Base-by-base conservation (phyloP, 2,888 invertebrate species). In the Agapostemon virescens region DNA sequence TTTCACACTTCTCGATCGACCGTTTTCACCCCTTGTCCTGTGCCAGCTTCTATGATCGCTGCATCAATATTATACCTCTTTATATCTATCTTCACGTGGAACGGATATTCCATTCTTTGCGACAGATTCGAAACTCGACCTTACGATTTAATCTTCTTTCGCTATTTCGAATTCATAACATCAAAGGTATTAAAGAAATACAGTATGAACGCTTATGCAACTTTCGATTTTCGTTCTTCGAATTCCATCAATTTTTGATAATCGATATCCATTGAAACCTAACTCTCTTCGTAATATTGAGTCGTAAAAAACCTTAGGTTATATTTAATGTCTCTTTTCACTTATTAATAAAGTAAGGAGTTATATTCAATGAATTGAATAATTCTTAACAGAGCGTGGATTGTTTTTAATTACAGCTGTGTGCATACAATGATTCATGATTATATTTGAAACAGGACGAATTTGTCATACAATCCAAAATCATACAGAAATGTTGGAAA, bases 1-100 rank as follows among this genome's bases (percentile, higher is more conserved):
- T 11, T 67, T 49, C 30, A 49, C 49, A 69, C 17, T 38, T 36
- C 63, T 2, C 20, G 30, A 61, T 61, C 69, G 30, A 67, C 15
- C 77, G 52, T 69, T 69, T 64, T 69, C 26, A 26, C 55, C 67
- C 23, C 38, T 61, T 30, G 45, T 40, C 26, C 38, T 64, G n/a
- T 55, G 30, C 55, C 68, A 64, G 23, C 52, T 36, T 30, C 20
- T 33, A 63, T 79, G 38, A 73, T 79, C 79, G 36, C 79, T 55
- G 68, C 72, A 80, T 80, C 79, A 69, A 80, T 80, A 79, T 79
- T 69, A 72, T 72, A 66, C 79, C 72, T 63, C 79, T 79, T 79
- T 72, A 79, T 72, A 72, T 78, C 72, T 55, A 38, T 80, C 52
- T 49, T 33, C 55, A 3, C 72, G 36, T 17, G 26, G 40, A 71